Evolutionary conservation across 2,113 vertebrate species (phyloP), one percentile per base, ranked within the genome.

Genomic region (Oryzias curvinotus): DNA sequence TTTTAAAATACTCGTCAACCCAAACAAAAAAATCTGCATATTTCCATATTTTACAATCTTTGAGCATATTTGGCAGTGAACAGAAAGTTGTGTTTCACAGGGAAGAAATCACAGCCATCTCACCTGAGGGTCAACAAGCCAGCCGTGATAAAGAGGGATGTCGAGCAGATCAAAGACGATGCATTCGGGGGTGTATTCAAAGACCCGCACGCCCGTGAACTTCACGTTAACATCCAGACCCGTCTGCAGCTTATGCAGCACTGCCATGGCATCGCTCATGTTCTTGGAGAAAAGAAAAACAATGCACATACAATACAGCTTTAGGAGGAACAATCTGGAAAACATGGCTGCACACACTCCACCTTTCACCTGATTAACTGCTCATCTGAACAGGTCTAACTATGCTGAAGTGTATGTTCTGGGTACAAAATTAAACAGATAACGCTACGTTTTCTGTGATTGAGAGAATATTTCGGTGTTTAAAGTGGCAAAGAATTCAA

Each of bases 161-260:
- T 98, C 97, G 10, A 99, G 95, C 77, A 99, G 94, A 87, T 99
- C 97, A 72, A 99, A 99, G 56, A 99, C 97, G 16, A 99, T 98
- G 91, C 97, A 99, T 82, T 99, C 97, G 0, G 97, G 97, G 4
- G 97, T 99, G 86, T 98, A 99, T 75, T 99, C 97, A 62, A 99
- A 99, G 0, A 98, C 95, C 42, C 95, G 89, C 42, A 98, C 97
- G 13, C 97, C 97, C 3, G 96, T 98, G 76, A 99, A 99, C 89
- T 93, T 98, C 64, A 99, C 97, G 7, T 99, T 99, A 62, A 99
- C 97, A 49, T 99, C 97, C 90, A 99, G 92, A 45, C 97, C 97
- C 0, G 97, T 99, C 88, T 99, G 97, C 42, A 99, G 88, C 86
- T 99, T 99, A 78, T 99, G 97, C 23, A 99, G 81, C 84, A 99